phyloP scores from a whole-genome alignment of 2,113 vertebrate species.

The Odocoileus hemionus region DNA sequence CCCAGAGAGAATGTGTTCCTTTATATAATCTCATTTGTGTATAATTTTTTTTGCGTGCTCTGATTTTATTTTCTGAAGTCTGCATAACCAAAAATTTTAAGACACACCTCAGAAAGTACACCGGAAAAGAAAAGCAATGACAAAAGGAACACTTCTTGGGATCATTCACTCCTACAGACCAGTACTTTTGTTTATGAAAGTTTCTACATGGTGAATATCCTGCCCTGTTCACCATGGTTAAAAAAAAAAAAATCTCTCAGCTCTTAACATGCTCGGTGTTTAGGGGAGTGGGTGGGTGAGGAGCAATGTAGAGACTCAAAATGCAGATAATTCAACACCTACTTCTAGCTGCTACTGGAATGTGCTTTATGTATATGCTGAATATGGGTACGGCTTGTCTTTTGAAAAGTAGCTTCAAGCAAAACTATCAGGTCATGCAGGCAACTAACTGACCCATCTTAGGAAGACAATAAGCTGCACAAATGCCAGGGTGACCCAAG shows the following conservation, averaged over 20 bases:
- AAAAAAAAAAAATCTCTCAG: neutral
- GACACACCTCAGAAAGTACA: neutral
- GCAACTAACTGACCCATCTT: neutral
- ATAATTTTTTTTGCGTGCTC: neutral
- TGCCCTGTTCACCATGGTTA: neutral
- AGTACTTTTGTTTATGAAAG: neutral
- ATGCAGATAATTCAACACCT: neutral
- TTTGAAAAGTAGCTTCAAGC: constrained; percentile 20
- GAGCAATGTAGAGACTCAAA: neutral
- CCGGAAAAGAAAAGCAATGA: neutral
- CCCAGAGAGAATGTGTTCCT: neutral
- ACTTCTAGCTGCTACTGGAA: neutral
- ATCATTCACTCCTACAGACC: neutral
- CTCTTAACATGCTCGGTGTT: neutral
- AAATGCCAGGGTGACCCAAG: neutral
- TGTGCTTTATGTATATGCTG: neutral
- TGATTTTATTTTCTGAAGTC: constrained; percentile 12
- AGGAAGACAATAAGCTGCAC: neutral
- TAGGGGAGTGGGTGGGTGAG: neutral
- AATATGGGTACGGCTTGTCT: neutral
- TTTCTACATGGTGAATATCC: neutral
- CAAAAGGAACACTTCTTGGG: neutral
- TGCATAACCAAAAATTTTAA: neutral
- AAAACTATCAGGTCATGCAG: neutral
- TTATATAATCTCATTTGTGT: neutral